A percentile compares a stretch with the other conserved stretches of the same genome.
phyloP scores from a whole-genome alignment of 2,797 vertebrate genomes.

The Threskiornis aethiopicus region DNA sequence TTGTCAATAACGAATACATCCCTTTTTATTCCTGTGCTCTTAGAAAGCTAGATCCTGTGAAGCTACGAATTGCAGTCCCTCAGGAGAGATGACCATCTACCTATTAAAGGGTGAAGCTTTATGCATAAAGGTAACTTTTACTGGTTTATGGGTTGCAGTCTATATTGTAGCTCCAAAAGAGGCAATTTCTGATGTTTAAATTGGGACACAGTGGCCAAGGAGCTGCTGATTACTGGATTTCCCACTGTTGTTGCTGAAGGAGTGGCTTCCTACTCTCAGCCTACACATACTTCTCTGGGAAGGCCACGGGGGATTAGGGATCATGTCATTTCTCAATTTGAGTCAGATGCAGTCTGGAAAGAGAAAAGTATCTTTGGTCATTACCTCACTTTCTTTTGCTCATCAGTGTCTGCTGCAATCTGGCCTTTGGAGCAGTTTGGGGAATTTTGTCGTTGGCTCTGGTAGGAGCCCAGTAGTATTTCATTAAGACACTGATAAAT shows the following conservation, averaged over 20 bases:
- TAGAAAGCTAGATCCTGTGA: not conserved
- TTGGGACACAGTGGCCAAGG: not conserved
- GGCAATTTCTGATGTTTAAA: not conserved
- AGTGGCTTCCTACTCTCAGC: not conserved
- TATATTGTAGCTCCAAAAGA: not conserved
- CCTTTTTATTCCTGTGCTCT: not conserved
- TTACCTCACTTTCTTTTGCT: not conserved
- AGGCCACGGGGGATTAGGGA: constrained; percentile 24
- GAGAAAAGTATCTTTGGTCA: not conserved
- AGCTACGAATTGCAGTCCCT: not conserved
- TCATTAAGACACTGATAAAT: not conserved
- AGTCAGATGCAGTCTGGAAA: not conserved
- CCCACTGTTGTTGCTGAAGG: not conserved
- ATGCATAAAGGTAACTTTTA: not conserved
- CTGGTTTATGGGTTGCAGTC: not conserved
- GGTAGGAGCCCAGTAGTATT: not conserved
- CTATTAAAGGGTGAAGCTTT: not conserved
- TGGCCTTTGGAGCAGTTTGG: not conserved
- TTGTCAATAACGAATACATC: not conserved
- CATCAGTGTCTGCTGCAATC: not conserved
- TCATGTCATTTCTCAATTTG: not conserved
- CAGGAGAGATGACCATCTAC: not conserved
- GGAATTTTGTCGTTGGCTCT: not conserved
- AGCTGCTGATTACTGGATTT: not conserved
- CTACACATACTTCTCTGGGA: constrained; percentile 19